Evolutionary conservation across 2,113 vertebrate genomes (phyloP).

Genomic region (Channa maculata): DNA sequence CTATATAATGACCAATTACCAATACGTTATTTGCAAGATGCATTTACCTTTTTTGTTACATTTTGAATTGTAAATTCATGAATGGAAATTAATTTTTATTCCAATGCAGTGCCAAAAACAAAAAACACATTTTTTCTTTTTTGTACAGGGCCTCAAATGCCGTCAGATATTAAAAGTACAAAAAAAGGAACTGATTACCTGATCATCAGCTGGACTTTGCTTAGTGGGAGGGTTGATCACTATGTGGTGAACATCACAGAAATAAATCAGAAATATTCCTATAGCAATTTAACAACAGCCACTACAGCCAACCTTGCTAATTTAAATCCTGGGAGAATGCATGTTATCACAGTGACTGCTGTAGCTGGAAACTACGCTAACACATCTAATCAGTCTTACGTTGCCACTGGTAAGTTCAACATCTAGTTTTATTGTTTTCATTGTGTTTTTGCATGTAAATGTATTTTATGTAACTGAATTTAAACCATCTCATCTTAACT

Average conservation of each 20-base stretch:
- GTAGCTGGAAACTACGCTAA: conserved; percentile 21
- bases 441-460: too few relatives aligned
- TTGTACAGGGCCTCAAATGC: conserved; percentile 57
- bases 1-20: too few relatives aligned
- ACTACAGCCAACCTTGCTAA: not conserved
- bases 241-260: conserved; percentile 44
- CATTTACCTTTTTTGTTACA: too few relatives aligned
- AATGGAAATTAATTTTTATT: too few relatives aligned
- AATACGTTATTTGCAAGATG: too few relatives aligned
- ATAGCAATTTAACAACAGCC: fast-evolving
- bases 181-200: conserved; percentile 8
- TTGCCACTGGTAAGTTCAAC: conserved; percentile 68
- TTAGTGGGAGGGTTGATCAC: not conserved
- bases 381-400: conserved; percentile 6
- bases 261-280: fast-evolving
- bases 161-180: not conserved
- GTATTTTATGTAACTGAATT: not conserved
- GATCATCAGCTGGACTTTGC: conserved; percentile 57
- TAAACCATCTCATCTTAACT: not conserved
- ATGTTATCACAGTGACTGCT: conserved; percentile 53
- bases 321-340: conserved; percentile 59
- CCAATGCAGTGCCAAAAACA: not conserved
- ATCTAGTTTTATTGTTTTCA: not conserved
- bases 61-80: too few relatives aligned
- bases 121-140: not conserved